phyloP scores from a whole-genome alignment of 2,113 vertebrate species.

The Scatophagus argus region DNA sequence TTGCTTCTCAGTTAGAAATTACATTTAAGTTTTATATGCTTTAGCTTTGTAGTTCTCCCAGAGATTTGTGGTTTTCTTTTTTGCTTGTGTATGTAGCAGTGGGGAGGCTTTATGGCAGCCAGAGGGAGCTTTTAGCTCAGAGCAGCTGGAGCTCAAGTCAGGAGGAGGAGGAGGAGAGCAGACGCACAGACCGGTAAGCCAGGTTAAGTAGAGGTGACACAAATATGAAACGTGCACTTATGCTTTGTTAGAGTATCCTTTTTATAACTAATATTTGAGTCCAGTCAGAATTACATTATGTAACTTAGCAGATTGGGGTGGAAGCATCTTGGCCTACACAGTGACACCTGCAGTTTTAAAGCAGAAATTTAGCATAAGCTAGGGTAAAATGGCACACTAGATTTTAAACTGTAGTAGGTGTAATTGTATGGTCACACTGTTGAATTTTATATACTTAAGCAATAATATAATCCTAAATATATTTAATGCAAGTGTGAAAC shows the following conservation, averaged over 20 bases:
- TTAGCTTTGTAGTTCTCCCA: background rate
- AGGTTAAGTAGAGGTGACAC: background rate
- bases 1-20: too few species aligned
- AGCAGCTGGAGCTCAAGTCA: conserved; percentile 45
- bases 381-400: background rate
- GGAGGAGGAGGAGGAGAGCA: conserved; percentile 46
- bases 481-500: background rate
- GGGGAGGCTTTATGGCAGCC: conserved; percentile 36
- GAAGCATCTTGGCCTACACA: background rate
- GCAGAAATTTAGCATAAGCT: background rate
- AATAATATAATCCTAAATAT: background rate
- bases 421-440: background rate
- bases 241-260: background rate
- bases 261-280: background rate
- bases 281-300: background rate
- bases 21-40: background rate
- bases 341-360: background rate
- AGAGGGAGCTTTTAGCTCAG: conserved; percentile 38
- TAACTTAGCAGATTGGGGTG: background rate
- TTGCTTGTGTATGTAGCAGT: conserved; percentile 45
- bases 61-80: background rate
- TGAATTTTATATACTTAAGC: background rate
- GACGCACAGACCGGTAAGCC: conserved; percentile 39
- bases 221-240: background rate
- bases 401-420: background rate